phyloP scores from a whole-genome alignment of 2,113 vertebrate species.

The Mola mola region DNA sequence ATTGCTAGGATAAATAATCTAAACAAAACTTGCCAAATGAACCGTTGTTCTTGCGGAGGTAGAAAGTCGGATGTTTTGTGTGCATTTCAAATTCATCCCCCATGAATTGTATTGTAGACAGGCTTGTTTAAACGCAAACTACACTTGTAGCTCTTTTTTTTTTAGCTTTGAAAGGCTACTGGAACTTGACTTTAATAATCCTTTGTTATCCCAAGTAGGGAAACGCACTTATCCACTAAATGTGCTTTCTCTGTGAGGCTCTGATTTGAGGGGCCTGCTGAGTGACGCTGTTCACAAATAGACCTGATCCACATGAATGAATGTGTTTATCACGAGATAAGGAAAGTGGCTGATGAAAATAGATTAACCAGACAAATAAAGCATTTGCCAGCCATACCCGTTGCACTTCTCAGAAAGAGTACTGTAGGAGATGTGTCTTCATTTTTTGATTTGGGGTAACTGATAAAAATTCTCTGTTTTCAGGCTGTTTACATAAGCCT shows the following conservation, averaged over 20 bases:
- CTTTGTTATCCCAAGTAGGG: neutral
- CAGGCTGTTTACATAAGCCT: too few species aligned
- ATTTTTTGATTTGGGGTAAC: too few species aligned
- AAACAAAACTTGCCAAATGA: conserved; percentile 33
- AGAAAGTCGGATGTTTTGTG: neutral
- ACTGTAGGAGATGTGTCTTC: too few species aligned
- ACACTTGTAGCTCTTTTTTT: neutral
- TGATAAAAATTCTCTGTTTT: too few species aligned
- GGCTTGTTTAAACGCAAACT: neutral
- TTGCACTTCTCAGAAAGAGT: neutral
- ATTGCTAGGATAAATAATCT: conserved; percentile 9
- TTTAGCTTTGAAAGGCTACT: neutral
- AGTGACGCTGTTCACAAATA: too few species aligned
- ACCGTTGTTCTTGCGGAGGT: neutral
- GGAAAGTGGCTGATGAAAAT: neutral
- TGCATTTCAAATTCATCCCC: conserved; percentile 21
- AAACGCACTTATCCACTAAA: too few species aligned
- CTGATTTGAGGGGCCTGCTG: too few species aligned
- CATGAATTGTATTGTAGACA: neutral
- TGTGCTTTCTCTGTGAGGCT: too few species aligned
- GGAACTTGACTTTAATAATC: neutral
- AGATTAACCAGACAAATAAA: neutral
- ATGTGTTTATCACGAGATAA: neutral
- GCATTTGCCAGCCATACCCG: neutral
- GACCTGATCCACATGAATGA: too few species aligned